A percentile compares a stretch with the other conserved stretches of the same genome.
phyloP scores from a whole-genome alignment of 2,888 invertebrate species.

The Pegoplata infirma region DNA sequence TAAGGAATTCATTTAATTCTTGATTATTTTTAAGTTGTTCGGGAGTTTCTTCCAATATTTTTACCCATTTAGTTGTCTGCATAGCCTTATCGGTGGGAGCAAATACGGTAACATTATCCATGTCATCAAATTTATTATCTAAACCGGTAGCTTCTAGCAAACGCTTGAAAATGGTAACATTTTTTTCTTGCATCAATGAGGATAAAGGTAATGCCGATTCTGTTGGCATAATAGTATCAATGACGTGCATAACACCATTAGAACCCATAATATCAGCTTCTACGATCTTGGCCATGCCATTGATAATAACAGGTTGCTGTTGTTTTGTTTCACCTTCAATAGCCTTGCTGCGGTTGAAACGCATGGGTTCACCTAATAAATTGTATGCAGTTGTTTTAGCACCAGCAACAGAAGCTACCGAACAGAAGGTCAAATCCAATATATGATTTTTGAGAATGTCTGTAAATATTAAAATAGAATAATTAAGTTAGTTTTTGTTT shows the following conservation, averaged over 20 bases:
- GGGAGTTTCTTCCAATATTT: slow-evolving; percentile 74
- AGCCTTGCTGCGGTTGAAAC: slow-evolving; percentile 71
- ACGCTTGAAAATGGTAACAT: slow-evolving; percentile 81
- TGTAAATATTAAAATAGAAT: slow-evolving; percentile 67
- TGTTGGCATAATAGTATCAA: slow-evolving; percentile 83
- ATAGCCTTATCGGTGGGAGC: slow-evolving; percentile 84
- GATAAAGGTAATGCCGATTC: slow-evolving; percentile 79
- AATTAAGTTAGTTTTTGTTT: no score
- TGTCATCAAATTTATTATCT: slow-evolving; percentile 80
- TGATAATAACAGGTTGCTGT: slow-evolving; percentile 79
- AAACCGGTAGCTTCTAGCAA: slow-evolving; percentile 80
- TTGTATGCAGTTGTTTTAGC: slow-evolving; percentile 76
- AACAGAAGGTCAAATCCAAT: slow-evolving; percentile 83
- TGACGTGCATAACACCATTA: slow-evolving; percentile 86
- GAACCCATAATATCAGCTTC: slow-evolving; percentile 83
- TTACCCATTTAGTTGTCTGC: slow-evolving; percentile 77
- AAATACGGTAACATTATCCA: slow-evolving; percentile 82
- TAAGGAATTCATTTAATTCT: slow-evolving; percentile 81
- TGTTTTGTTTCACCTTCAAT: slow-evolving; percentile 77
- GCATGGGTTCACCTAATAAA: slow-evolving; percentile 75
- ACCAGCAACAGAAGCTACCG: slow-evolving; percentile 80
- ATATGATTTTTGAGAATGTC: slow-evolving; percentile 84
- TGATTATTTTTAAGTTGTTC: slow-evolving; percentile 74
- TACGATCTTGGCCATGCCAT: slow-evolving; percentile 80
- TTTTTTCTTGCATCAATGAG: slow-evolving; percentile 80